Evolutionary conservation across 53 echinoderm and acorn worm species (phyloP), one percentile per base, ranked within the genome.

Genomic region (Actinopyga echinites): DNA sequence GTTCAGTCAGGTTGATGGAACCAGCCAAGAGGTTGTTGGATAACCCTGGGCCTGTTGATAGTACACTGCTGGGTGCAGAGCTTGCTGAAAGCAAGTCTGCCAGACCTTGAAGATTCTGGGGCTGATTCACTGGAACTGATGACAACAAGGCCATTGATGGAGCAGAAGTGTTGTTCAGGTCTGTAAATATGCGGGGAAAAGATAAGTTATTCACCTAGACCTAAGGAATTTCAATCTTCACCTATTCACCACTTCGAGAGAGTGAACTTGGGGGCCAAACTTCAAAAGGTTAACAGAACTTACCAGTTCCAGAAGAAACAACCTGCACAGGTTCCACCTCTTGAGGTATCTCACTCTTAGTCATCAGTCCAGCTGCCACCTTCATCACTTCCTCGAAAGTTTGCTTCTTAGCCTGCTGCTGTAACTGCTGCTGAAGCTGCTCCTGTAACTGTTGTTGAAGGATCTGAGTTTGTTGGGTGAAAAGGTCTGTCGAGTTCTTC

Each of bases 161-260:
- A 33, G 53, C 53, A 29, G 49, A 19, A 28, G 77, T 53, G 32
- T 38, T 24, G 44, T 55, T 77, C 77, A 77, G 53, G 77, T 56
- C 77, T 77, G 77, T 77, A 30, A 56, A 77, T 77, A 77, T 77
- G 77, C 21, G 77, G 77, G 62, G 77, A 54, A 77, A 77, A 77
- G 54, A 32, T 53, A 29, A 28, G 9, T 26, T 77, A 53, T 53
- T 52, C 56, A 77, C 56, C 56, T 53, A 55, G 77, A 11, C 77
- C 77, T 71, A 71, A 44, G 40, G 71, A 40, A 42, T 44, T 34
- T 12, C 17, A 2, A 15, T 15, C 17, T 49, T 49, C 49, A 49
- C 49, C 49, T 49, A 49, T 49, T 24, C 40, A 71, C 71, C 71
- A 26, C 71, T 71, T 38, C 71, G 20, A 20, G 71, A 71, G 44